Percentiles rank a stretch among this genome's conserved stretches.
phyloP scores from a whole-genome alignment of 1,140 invertebrate genomes.

The Panagrolaimus sp. region DNA sequence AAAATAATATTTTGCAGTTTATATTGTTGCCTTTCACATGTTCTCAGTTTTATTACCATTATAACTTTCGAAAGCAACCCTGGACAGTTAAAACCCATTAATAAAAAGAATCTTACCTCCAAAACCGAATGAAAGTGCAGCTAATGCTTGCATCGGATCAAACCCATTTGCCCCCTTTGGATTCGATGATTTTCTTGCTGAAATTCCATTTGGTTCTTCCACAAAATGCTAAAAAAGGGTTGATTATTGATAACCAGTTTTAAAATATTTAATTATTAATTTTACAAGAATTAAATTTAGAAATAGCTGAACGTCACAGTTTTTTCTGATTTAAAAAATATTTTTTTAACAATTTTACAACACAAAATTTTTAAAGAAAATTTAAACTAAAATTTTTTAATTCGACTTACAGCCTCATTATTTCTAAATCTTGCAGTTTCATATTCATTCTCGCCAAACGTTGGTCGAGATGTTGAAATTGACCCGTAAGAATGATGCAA shows the following conservation, averaged over 20 bases:
- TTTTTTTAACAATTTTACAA: too few species aligned
- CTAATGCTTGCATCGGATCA: conserved; percentile 27
- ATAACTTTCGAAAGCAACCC: too few species aligned
- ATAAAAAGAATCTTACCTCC: neutral
- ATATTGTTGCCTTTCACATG: too few species aligned
- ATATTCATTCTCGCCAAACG: conserved; percentile 21
- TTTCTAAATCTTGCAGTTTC: conserved; percentile 22
- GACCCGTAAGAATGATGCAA: neutral
- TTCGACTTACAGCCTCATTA: conserved; percentile 15
- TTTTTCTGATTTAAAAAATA: too few species aligned
- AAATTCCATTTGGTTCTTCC: conserved; percentile 2
- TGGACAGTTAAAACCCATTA: neutral
- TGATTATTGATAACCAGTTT: conserved; percentile 14
- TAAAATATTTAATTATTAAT: too few species aligned
- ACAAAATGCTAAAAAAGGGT: neutral
- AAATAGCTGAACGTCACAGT: too few species aligned
- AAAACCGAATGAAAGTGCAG: conserved; percentile 20
- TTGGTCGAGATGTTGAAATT: neutral
- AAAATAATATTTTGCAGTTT: too few species aligned
- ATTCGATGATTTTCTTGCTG: neutral
- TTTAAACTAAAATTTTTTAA: too few species aligned
- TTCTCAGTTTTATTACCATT: too few species aligned
- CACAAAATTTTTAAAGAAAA: too few species aligned
- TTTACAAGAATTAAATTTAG: too few species aligned
- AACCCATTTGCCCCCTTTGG: conserved; percentile 15